Evolutionary conservation across 2,888 invertebrate species (phyloP).

Genomic region (Polyommatus icarus): DNA sequence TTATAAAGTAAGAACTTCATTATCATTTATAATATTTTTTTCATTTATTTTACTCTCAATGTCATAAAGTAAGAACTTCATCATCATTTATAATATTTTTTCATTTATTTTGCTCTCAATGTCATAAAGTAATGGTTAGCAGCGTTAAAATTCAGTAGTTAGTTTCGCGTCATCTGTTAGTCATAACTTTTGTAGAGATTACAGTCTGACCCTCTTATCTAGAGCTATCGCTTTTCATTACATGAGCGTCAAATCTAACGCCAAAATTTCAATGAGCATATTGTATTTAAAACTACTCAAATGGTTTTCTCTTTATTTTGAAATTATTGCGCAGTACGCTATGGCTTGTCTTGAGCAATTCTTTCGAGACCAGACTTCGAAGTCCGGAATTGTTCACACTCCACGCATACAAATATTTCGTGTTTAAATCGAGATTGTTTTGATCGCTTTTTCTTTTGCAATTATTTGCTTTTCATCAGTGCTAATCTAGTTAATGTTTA

Average conservation of each 20-base stretch:
- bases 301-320: constrained; percentile 20
- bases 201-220: constrained; percentile 20
- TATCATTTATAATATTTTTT: not conserved
- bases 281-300: constrained; percentile 1
- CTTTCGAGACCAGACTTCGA: constrained; percentile 17
- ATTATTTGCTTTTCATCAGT: not conserved
- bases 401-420: not conserved
- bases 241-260: constrained; percentile 15
- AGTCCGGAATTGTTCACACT: constrained; percentile 11
- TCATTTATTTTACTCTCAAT: not conserved
- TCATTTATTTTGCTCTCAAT: not conserved
- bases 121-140: not conserved
- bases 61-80: not conserved
- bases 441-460: not conserved
- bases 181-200: not conserved
- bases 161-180: constrained; percentile 7
- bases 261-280: not conserved
- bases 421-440: not conserved
- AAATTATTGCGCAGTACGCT: constrained; percentile 12
- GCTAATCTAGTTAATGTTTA: not conserved
- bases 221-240: constrained; percentile 4
- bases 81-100: not conserved
- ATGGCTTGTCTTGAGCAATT: constrained; percentile 19
- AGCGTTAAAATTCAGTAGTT: constrained; percentile 4
- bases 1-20: not conserved